Evolutionary conservation across 1,140 invertebrate genomes (phyloP).

Genomic region (Idris sp.): DNA sequence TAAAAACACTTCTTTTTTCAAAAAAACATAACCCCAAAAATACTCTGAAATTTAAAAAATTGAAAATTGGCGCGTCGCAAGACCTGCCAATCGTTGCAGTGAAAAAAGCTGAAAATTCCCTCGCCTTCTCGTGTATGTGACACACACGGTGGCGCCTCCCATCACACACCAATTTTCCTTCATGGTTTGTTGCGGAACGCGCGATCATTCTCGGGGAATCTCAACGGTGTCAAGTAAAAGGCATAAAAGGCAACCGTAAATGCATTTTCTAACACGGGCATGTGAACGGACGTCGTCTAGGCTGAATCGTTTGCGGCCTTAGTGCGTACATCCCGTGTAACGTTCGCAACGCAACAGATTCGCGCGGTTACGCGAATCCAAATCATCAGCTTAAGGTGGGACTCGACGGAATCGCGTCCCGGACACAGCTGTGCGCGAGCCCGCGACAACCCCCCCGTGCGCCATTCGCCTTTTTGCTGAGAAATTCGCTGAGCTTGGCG

Average conservation of each 20-base stretch:
- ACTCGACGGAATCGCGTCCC: constrained; percentile 21
- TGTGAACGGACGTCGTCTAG: constrained; percentile 52
- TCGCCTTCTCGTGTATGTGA: background rate
- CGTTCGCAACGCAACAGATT: constrained; percentile 10
- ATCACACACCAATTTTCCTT: too few species aligned
- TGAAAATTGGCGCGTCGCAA: too few species aligned
- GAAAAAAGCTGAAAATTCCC: too few species aligned
- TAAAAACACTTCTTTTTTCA: too few species aligned
- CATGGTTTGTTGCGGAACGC: constrained; percentile 13
- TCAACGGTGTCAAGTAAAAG: constrained; percentile 51
- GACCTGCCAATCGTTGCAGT: too few species aligned
- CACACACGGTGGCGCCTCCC: background rate
- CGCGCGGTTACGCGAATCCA: too few species aligned
- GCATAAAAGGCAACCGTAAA: constrained; percentile 53
- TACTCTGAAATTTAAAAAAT: too few species aligned
- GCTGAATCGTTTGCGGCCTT: constrained; percentile 50
- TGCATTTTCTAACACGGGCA: constrained; percentile 57
- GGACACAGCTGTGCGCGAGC: constrained; percentile 43
- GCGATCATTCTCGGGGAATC: constrained; percentile 26
- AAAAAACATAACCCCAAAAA: too few species aligned
- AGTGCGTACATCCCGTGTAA: constrained; percentile 44
- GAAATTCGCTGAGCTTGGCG: too few species aligned
- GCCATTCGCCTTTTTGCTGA: too few species aligned
- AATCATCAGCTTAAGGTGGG: too few species aligned
- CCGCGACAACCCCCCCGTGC: background rate